These are phyloP conservation scores for Grantiella picta DNA, from an alignment of 2,113 vertebrate genomes.

Conservation along the genomic window DNA sequence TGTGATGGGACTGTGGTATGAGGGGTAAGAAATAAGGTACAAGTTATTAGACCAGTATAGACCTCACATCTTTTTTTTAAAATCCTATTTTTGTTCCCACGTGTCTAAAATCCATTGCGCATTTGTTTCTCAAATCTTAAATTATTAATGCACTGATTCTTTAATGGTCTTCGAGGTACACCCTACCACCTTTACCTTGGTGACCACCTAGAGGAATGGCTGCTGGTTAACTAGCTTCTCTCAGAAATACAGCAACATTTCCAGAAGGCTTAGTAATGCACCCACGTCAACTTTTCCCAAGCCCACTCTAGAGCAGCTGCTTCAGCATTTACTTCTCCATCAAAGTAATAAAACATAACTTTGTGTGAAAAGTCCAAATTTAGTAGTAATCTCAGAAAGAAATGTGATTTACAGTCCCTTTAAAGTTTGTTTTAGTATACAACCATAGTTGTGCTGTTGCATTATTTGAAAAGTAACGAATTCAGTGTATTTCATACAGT, in stretches of 20 bases:
- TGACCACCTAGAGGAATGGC: neutral
- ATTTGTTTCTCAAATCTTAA: neutral
- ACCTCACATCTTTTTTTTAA: neutral
- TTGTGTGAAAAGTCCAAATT: neutral
- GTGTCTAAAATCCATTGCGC: neutral
- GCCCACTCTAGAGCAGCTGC: neutral
- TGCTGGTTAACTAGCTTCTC: neutral
- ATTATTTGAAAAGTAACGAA: neutral
- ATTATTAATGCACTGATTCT: neutral
- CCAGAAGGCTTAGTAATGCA: neutral
- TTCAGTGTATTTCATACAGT: neutral
- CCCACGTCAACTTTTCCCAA: neutral
- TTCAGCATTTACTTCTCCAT: neutral
- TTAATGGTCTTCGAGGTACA: neutral
- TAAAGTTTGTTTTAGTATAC: neutral
- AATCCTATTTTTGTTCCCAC: neutral
- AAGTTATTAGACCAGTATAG: neutral
- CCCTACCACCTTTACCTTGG: neutral
- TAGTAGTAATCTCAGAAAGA: neutral
- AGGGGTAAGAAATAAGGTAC: neutral
- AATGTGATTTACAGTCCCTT: neutral
- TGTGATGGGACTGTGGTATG: neutral
- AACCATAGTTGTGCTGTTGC: neutral
- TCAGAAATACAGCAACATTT: neutral
- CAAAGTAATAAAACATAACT: neutral